phyloP scores from a whole-genome alignment of 2,888 invertebrate species.

The Parapristionchus giblindavisi region DNA sequence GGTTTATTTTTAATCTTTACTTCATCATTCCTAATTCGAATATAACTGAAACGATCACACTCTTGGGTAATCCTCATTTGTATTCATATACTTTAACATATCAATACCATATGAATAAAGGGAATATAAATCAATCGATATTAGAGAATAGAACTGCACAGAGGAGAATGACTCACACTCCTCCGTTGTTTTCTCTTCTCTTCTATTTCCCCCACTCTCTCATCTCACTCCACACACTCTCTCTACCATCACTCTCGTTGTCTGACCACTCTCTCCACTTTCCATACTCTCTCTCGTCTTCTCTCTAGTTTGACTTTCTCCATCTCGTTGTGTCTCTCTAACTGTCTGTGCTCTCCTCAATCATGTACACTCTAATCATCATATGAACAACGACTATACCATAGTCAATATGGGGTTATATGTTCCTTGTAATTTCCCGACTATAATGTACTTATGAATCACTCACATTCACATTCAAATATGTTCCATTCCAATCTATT shows the following conservation, averaged over 20 bases:
- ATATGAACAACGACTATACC: constrained; percentile 30
- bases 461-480: too few species aligned
- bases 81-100: too few species aligned
- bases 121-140: constrained; percentile 24
- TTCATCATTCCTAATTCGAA: neutral
- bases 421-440: too few species aligned
- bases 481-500: neutral
- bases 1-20: neutral
- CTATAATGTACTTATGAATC: too few species aligned
- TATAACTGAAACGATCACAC: too few species aligned
- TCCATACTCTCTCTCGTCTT: neutral
- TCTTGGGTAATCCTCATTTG: too few species aligned
- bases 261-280: constrained; percentile 12
- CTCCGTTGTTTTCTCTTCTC: constrained; percentile 34
- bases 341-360: neutral
- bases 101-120: too few species aligned
- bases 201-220: constrained; percentile 13
- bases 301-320: constrained; percentile 1
- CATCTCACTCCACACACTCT: constrained; percentile 13
- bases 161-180: constrained; percentile 22
- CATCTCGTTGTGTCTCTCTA: neutral
- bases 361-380: neutral
- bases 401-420: too few species aligned
- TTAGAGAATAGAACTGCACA: constrained; percentile 33
- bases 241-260: neutral